phyloP scores from a whole-genome alignment of 2,113 vertebrate species.

The Tachysurus vachellii region DNA sequence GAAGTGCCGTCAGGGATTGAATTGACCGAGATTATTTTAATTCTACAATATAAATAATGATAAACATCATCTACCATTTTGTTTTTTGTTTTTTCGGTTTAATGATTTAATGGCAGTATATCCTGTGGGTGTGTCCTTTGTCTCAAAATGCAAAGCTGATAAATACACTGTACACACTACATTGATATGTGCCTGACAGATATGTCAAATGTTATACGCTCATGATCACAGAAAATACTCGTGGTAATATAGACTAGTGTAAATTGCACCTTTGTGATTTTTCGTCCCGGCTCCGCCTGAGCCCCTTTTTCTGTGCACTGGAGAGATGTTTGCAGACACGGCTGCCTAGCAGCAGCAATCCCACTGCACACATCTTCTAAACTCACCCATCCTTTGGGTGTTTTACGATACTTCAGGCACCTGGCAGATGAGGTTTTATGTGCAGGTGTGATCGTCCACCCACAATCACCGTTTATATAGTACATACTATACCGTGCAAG shows the following conservation, averaged over 20 bases:
- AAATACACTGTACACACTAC: not conserved
- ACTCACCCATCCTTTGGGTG: slow-evolving; percentile 13
- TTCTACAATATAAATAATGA: not conserved
- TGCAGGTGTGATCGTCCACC: slow-evolving; percentile 8
- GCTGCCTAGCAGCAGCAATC: slow-evolving; percentile 32
- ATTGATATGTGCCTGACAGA: not conserved
- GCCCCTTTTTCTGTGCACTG: not conserved
- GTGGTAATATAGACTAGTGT: not conserved
- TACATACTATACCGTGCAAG: not conserved
- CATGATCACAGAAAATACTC: not conserved
- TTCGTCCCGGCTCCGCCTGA: not conserved
- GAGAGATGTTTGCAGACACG: not conserved
- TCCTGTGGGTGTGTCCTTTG: not conserved
- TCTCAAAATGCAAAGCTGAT: not conserved
- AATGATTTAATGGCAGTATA: not conserved
- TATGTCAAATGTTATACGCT: not conserved
- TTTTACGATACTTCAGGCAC: not conserved
- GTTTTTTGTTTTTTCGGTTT: not conserved
- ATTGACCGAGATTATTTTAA: slow-evolving; percentile 1
- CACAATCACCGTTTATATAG: not conserved
- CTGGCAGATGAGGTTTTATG: not conserved
- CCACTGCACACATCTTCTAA: not conserved
- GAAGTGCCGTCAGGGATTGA: not conserved
- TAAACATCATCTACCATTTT: not conserved
- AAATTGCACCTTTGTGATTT: not conserved